Base-by-base conservation (phyloP, 2,797 vertebrate genomes). In the Dermochelys coriacea region DNA sequence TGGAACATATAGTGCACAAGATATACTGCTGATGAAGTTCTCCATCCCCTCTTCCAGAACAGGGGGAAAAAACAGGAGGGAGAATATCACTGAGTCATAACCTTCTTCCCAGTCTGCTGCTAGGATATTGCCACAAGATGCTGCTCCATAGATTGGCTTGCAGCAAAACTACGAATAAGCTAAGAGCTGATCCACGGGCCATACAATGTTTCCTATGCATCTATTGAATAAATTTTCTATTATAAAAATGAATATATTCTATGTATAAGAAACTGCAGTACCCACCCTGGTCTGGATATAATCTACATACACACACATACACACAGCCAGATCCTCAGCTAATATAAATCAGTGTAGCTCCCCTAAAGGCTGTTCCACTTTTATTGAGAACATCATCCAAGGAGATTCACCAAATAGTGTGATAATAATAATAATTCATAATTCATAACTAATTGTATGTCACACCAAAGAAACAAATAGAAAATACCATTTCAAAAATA, bases 21-120 rank as follows among this genome's bases (percentile, higher is more conserved):
- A 3, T 31, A 1, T 50, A n/a, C 34, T 27, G 34, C 0, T 82
- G 34, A 54, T 79, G 18, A 74, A 2, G 23, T 52, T 1, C 47
- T 84, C 23, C 4, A 64, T 50, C 71, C n/a, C 4, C 82, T 50
- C 49, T 11, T 16, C 3, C 75, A 86, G 55, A 54, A 6, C 15
- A 78, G 79, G 3, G 5, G 6, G 79, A 14, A 49, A 49, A 82
- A 94, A 25, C 15, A 41, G 74, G 19, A 52, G 1, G 1, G 37
- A 71, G 52, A 89, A 75, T 6, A 8, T 23, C 1, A 0, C 12
- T 90, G 34, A 93, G 85, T 75, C 45, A 68, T 31, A 41, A 23
- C 1, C 16, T 87, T 7, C 50, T 91, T 84, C 21, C 57, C 16
- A 12, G 47, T 83, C 59, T 81, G 0, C 50, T 83, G 47, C 29